Evolutionary conservation across 2,797 vertebrate genomes (phyloP), one percentile per base, ranked within the genome.

Genomic region (Gadopsis bispinosus): DNA sequence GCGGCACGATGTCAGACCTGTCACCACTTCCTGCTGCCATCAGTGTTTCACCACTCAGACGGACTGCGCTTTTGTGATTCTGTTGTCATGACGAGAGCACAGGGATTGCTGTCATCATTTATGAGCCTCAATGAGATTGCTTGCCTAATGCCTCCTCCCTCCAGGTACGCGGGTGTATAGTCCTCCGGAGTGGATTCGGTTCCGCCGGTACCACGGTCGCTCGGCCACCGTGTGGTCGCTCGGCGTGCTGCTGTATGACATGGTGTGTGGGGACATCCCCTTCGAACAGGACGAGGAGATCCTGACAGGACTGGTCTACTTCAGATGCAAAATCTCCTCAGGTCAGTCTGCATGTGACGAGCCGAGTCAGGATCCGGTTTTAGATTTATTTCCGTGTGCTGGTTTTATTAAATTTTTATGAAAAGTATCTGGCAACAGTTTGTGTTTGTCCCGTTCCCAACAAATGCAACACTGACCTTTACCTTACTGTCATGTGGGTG

Each of bases 281-380:
- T 99, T 99, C 4, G 97, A 98, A 74, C 97, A 97, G 79, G 97
- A 99, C 1, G 97, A 97, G 74, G 97, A 99, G 88, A 99, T 99
- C 65, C 90, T 98, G 37, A 94, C 94, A 0, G 97, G 97, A 2
- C 93, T 91, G 11, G 87, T 98, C 31, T 96, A 94, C 68, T 98
- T 97, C 95, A 95, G 96, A 65, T 94, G 95, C 65, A 94, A 96
- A 77, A 76, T 98, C 84, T 98, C 98, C n/a, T 75, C 95, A 87
- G 97, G 98, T 99, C 72, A 60, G 86, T 61, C 20, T 0, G 4
- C 35, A 1, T 1, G n/a, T 14, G 14, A 60, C 1, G 3, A 5
- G 53, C 26, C 12, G 0, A 0, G 7, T 56, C 17, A 8, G 6
- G 7, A 29, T 13, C 33, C 4, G 16, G 37, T 66, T 58, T 47